These are phyloP conservation scores for Linhomoeus sp. DNA, from an alignment of 2,888 invertebrate genomes.

Conservation along the genomic window DNA sequence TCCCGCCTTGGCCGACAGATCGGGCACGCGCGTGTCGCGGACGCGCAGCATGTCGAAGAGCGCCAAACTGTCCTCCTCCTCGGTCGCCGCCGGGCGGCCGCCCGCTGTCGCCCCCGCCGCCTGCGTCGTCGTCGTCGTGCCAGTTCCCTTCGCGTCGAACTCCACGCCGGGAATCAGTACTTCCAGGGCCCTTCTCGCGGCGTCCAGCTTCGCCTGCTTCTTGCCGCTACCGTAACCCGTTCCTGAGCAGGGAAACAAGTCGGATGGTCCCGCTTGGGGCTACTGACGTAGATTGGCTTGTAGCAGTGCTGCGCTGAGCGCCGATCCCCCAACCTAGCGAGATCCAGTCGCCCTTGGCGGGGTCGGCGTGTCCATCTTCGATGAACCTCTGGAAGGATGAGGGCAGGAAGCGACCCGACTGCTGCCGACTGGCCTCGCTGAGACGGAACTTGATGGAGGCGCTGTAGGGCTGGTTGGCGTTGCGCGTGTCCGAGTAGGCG, in stretches of 20 bases:
- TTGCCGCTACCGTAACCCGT: slow-evolving; percentile 83
- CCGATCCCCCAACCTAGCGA: too few species aligned
- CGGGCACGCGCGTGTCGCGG: slow-evolving; percentile 75
- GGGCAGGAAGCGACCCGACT: too few species aligned
- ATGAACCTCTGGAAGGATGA: too few species aligned
- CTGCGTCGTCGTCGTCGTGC: too few species aligned
- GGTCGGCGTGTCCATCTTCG: too few species aligned
- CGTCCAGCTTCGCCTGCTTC: slow-evolving; percentile 81
- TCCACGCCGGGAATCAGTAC: slow-evolving; percentile 14
- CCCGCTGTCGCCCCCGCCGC: background rate
- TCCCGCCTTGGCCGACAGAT: slow-evolving; percentile 84
- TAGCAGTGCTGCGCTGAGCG: too few species aligned
- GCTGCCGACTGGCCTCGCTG: background rate
- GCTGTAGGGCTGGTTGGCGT: slow-evolving; percentile 75
- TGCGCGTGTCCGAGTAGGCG: slow-evolving; percentile 30
- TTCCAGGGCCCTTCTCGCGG: slow-evolving; percentile 32
- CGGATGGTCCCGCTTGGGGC: too few species aligned
- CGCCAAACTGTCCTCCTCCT: slow-evolving; percentile 6
- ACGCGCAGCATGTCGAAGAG: slow-evolving; percentile 61
- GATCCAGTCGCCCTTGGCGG: too few species aligned
- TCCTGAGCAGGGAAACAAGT: slow-evolving; percentile 43
- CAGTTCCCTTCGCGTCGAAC: slow-evolving; percentile 12
- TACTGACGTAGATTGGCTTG: too few species aligned
- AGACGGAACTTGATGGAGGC: slow-evolving; percentile 53
- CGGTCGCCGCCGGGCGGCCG: background rate